Percentiles rank a stretch among this genome's conserved stretches.
Evolutionary conservation across 2,797 vertebrate species (phyloP).

Genomic region (Syndactyla subalaris): DNA sequence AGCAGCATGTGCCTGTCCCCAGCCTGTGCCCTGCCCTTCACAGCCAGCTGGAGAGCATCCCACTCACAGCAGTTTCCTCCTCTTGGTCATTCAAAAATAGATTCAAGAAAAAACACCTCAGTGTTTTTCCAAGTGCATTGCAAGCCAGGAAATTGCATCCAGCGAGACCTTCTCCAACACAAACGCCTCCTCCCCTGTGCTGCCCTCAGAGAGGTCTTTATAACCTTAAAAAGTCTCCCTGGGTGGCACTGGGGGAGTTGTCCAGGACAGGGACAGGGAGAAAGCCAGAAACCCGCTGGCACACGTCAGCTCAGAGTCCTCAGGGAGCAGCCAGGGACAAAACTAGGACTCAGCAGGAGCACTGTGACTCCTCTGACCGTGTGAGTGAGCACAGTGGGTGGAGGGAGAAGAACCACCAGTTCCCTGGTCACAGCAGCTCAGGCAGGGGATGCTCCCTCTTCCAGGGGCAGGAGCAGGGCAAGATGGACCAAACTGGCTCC

Average conservation of each 20-base stretch:
- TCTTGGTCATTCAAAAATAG: constrained; percentile 34
- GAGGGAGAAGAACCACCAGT: accelerated
- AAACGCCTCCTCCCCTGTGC: not conserved
- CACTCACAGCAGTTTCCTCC: not conserved
- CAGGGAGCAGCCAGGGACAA: not conserved
- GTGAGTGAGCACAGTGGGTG: accelerated
- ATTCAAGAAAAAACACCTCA: not conserved
- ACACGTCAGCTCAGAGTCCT: not conserved
- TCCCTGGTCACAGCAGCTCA: not conserved
- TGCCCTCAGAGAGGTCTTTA: constrained; percentile 9
- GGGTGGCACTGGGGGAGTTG: not conserved
- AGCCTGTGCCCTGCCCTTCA: not conserved
- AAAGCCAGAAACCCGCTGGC: not conserved
- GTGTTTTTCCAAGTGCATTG: constrained; percentile 10
- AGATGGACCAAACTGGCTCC: not conserved
- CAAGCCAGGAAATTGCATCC: constrained; percentile 29
- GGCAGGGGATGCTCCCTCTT: not conserved
- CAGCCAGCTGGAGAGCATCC: not conserved
- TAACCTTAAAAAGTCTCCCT: not conserved
- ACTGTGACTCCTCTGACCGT: not conserved
- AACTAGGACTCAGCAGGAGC: not conserved
- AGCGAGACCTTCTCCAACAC: not conserved
- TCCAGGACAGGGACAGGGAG: not conserved
- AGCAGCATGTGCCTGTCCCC: not conserved
- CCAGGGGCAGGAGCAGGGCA: not conserved